Conservation (phyloP, 2,797 vertebrate species). For the Silurus lanzhouensis region DNA sequence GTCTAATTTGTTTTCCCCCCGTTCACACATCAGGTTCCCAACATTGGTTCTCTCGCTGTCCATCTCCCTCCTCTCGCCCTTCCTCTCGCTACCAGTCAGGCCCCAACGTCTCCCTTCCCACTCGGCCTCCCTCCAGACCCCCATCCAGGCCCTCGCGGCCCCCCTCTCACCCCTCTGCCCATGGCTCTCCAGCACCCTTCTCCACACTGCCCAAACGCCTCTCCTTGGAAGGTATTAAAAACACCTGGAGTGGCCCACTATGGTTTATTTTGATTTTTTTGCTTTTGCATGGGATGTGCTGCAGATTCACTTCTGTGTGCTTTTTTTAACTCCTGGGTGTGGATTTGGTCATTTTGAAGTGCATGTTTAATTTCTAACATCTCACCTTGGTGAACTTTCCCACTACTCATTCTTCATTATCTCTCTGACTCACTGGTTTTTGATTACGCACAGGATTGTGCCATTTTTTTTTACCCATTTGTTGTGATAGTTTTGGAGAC, state of each 20-base stretch:
- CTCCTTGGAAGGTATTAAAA: conserved; percentile 97
- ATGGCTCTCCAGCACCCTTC: conserved; percentile 92
- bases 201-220: conserved; percentile 99
- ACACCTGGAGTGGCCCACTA: conserved; percentile 54
- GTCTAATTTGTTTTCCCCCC: conserved; percentile 31
- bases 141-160: conserved; percentile 98
- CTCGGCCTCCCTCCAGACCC: conserved; percentile 98
- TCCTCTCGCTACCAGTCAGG: conserved; percentile 99
- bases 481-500: background rate
- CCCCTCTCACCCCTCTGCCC: conserved; percentile 97
- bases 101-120: conserved; percentile 92
- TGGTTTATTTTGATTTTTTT: conserved; percentile 20
- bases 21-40: conserved; percentile 78
- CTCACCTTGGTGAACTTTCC: conserved; percentile 20
- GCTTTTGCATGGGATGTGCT: conserved; percentile 39
- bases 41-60: conserved; percentile 99
- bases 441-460: background rate
- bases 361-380: conserved; percentile 40
- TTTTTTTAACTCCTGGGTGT: conserved; percentile 40
- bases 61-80: conserved; percentile 98
- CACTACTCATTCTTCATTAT: background rate
- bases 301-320: conserved; percentile 37
- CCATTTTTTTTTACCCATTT: background rate
- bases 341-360: conserved; percentile 5
- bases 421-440: too few species aligned